A percentile compares a stretch with the other conserved stretches of the same genome.
These are phyloP conservation scores for Diogma glabrata DNA, from an alignment of 2,888 invertebrate genomes.

Conservation along the genomic window DNA sequence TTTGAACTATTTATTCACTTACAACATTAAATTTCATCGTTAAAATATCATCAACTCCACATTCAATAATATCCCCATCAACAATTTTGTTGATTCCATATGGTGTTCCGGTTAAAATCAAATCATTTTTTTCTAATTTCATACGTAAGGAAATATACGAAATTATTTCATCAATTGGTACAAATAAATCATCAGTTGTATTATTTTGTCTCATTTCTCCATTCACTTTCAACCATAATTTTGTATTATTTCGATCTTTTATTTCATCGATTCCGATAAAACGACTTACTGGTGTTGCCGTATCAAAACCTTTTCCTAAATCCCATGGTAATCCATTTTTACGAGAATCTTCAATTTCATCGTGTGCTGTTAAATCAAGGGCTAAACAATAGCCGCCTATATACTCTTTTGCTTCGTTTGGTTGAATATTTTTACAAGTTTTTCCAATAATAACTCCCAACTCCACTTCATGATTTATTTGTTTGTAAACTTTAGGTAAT, in stretches of 20 bases:
- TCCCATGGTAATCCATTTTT: slow-evolving; percentile 59
- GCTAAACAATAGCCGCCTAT: slow-evolving; percentile 61
- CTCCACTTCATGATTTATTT: slow-evolving; percentile 63
- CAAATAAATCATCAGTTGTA: slow-evolving; percentile 53
- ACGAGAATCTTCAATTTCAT: slow-evolving; percentile 40
- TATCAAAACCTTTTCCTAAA: slow-evolving; percentile 67
- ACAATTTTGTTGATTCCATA: slow-evolving; percentile 50
- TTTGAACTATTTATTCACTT: slow-evolving; percentile 10
- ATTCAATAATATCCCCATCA: slow-evolving; percentile 52
- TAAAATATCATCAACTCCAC: slow-evolving; percentile 40
- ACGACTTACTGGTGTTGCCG: slow-evolving; percentile 59
- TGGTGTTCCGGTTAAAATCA: slow-evolving; percentile 66
- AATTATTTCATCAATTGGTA: slow-evolving; percentile 47
- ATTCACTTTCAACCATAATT: slow-evolving; percentile 52
- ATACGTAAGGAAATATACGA: slow-evolving; percentile 54
- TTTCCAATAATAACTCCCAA: slow-evolving; percentile 60
- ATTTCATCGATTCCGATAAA: slow-evolving; percentile 45
- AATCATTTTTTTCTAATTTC: slow-evolving; percentile 59
- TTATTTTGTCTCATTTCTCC: slow-evolving; percentile 45
- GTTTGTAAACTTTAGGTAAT: slow-evolving; percentile 50
- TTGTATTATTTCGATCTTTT: slow-evolving; percentile 44
- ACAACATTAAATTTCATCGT: slow-evolving; percentile 33
- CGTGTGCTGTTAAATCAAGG: slow-evolving; percentile 59
- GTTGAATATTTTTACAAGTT: slow-evolving; percentile 43
- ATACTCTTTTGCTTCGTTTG: slow-evolving; percentile 43